Evolutionary conservation across 2,113 vertebrate genomes (phyloP), one percentile per base, ranked within the genome.

Genomic region (Eclectus roratus): DNA sequence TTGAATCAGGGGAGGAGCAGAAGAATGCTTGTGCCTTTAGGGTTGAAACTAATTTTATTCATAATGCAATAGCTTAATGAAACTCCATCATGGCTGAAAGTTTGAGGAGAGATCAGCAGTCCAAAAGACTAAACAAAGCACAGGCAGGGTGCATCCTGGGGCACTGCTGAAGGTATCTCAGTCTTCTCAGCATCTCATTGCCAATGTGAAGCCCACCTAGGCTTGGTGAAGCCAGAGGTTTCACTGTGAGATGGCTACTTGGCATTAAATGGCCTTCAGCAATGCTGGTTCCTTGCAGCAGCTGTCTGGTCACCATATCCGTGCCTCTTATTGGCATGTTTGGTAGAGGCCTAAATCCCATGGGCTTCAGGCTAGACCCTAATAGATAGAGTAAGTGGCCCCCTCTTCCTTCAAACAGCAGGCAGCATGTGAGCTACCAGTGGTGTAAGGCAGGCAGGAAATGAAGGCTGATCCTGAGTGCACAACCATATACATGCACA

Each of bases 271-370:
- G 17, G 66, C 47, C 17, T 65, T 55, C 11, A 66, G 31, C 13
- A 39, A 17, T n/a, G 15, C 10, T 43, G 14, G 7, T n/a, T 88
- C 39, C 44, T 69, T 77, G 41, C 0, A 0, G 35, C 33, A 76
- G 13, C 33, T 60, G 10, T 43, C 13, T n/a, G 74, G 8, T 72
- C 43, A 71, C 35, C 37, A 60, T 66, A 53, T 31, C 29, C 15
- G 13, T 47, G 41, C 2, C 31, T 53, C 19, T 44, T 77, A 43
- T 13, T 0, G 3, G 1, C 18, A 21, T 13, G 16, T 71, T 88
- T 82, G 27, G 12, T 55, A 60, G 72, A 55, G 7, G 11, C 20
- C 23, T 76, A 66, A 64, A 39, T 50, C 8, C 25, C 20, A 29
- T 0, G 1, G 44, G 13, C 15, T 71, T 17, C 25, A 78, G 49